Evolutionary conservation across 2,113 vertebrate species (phyloP).

Genomic region (Cochlearius cochlearius): DNA sequence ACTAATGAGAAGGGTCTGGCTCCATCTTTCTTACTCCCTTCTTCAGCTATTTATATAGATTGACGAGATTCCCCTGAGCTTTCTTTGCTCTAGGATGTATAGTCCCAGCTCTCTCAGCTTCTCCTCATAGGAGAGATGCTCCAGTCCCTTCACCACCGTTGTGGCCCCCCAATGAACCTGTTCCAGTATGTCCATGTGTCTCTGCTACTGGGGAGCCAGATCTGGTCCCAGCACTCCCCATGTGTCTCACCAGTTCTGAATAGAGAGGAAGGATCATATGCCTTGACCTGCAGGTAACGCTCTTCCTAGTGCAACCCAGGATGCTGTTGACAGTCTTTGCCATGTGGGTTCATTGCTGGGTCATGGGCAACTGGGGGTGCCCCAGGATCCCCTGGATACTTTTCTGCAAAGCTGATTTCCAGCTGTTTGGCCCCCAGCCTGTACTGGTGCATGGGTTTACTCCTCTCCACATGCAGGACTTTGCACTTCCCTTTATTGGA

Average conservation of each 20-base stretch:
- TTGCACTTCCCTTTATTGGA: not conserved
- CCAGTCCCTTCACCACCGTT: not conserved
- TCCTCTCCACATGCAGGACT: not conserved
- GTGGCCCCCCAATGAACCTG: not conserved
- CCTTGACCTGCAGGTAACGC: not conserved
- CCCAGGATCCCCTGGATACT: not conserved
- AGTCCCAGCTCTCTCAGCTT: not conserved
- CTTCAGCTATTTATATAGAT: not conserved
- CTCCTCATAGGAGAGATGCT: not conserved
- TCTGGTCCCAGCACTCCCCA: not conserved
- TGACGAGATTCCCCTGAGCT: not conserved
- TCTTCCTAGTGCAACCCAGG: not conserved
- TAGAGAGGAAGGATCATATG: not conserved
- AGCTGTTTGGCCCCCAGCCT: not conserved
- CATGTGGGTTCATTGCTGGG: not conserved
- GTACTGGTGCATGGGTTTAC: not conserved
- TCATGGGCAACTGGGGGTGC: not conserved
- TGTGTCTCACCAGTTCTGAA: not conserved
- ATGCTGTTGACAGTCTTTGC: not conserved
- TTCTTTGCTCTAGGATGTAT: not conserved
- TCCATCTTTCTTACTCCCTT: not conserved
- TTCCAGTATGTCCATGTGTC: not conserved
- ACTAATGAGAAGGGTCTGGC: not conserved
- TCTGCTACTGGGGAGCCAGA: not conserved
- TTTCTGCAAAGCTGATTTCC: not conserved